Evolutionary conservation across 2,888 invertebrate species (phyloP).

Genomic region (Odontocerum albicorne): DNA sequence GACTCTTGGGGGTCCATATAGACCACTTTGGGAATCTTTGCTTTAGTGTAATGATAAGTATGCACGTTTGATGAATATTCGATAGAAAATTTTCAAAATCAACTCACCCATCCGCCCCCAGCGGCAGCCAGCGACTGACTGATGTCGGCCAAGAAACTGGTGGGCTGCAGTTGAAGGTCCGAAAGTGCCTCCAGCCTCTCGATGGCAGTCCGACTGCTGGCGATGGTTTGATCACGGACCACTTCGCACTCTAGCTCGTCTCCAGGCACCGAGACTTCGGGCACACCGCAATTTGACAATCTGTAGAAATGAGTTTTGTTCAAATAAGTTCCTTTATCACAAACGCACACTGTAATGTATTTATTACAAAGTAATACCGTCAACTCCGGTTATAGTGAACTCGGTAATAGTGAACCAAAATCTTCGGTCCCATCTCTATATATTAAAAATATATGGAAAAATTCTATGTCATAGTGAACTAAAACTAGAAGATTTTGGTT

Average conservation of each 20-base stretch:
- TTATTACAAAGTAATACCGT: too few relatives aligned
- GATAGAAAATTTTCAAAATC: background rate
- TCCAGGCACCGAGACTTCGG: background rate
- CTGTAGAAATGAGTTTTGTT: too few relatives aligned
- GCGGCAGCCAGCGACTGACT: conserved; percentile 52
- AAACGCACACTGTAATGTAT: background rate
- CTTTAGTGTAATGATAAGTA: background rate
- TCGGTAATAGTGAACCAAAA: too few relatives aligned
- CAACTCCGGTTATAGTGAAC: too few relatives aligned
- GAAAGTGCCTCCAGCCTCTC: conserved; percentile 57
- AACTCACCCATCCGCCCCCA: conserved; percentile 48
- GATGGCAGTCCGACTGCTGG: conserved; percentile 47
- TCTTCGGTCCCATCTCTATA: too few relatives aligned
- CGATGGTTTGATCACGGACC: background rate
- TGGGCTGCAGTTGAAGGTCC: conserved; percentile 49
- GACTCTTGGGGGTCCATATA: too few relatives aligned
- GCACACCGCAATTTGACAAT: conserved; percentile 9
- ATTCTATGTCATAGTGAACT: too few relatives aligned
- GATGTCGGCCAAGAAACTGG: conserved; percentile 56
- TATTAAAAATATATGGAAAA: too few relatives aligned
- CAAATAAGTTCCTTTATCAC: conserved; percentile 17
- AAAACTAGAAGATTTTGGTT: too few relatives aligned
- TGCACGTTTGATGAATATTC: background rate
- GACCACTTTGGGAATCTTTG: too few relatives aligned
- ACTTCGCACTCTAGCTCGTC: conserved; percentile 8